phyloP scores from a whole-genome alignment of 2,113 vertebrate genomes.

The Hystrix brachyura region DNA sequence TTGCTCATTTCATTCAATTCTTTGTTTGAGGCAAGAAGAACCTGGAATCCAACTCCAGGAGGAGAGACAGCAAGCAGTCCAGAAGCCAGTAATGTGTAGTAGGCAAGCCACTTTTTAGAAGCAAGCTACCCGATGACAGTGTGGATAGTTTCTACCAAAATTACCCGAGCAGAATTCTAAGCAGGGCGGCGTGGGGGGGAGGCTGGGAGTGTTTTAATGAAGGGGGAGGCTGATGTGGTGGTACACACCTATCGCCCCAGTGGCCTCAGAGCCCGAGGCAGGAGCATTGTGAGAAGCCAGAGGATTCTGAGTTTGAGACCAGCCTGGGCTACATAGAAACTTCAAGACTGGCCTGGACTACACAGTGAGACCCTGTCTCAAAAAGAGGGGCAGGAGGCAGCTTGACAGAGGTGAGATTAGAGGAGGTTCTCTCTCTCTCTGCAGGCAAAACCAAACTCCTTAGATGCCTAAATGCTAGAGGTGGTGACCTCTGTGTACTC shows the following conservation, averaged over 20 bases:
- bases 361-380: background rate
- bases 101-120: too few species aligned
- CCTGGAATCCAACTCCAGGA: too few species aligned
- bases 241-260: background rate
- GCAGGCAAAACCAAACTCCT: conserved; percentile 66
- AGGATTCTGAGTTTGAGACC: background rate
- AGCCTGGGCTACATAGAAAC: background rate
- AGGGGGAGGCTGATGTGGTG: background rate
- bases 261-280: background rate
- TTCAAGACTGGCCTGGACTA: background rate
- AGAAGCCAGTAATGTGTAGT: too few species aligned
- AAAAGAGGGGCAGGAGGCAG: background rate
- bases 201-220: background rate
- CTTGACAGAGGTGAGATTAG: background rate
- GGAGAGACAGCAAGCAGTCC: too few species aligned
- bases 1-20: too few species aligned
- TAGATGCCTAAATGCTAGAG: conserved; percentile 19
- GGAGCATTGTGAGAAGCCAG: background rate
- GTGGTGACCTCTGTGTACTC: background rate
- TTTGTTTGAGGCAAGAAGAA: too few species aligned
- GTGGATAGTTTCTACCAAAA: background rate
- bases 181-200: background rate
- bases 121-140: too few species aligned
- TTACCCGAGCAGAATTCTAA: conserved; percentile 11
- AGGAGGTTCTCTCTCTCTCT: conserved; percentile 26